phyloP scores from a whole-genome alignment of 2,113 vertebrate genomes.

The Plotosus lineatus region DNA sequence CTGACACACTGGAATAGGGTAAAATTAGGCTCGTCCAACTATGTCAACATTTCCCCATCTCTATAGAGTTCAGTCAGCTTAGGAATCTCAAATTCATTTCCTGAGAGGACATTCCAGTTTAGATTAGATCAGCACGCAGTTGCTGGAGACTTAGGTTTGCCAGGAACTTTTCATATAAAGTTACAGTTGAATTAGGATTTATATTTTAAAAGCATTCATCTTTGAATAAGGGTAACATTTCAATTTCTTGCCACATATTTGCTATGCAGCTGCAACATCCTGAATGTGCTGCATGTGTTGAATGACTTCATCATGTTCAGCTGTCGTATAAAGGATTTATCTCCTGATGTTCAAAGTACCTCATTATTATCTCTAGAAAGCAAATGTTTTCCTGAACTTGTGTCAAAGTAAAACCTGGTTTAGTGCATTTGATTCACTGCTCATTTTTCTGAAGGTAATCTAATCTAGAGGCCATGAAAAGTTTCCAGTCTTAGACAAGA shows the following conservation, averaged over 20 bases:
- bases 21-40: too few species aligned
- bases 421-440: neutral
- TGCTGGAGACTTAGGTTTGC: neutral
- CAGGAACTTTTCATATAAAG: neutral
- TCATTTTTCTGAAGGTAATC: neutral
- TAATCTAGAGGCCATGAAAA: neutral
- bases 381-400: neutral
- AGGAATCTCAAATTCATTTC: too few species aligned
- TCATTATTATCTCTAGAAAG: neutral
- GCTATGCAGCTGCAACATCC: conserved; percentile 1
- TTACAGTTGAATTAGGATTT: neutral
- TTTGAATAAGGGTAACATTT: neutral
- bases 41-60: too few species aligned
- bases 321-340: neutral
- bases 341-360: neutral
- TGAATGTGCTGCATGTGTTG: neutral
- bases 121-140: neutral
- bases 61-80: too few species aligned
- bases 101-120: neutral
- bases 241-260: neutral
- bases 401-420: neutral
- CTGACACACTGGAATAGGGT: too few species aligned
- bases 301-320: neutral
- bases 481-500: neutral
- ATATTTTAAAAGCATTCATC: neutral